These are phyloP conservation scores for Adelosebastes latens DNA, from an alignment of 2,797 vertebrate species.

Conservation along the genomic window DNA sequence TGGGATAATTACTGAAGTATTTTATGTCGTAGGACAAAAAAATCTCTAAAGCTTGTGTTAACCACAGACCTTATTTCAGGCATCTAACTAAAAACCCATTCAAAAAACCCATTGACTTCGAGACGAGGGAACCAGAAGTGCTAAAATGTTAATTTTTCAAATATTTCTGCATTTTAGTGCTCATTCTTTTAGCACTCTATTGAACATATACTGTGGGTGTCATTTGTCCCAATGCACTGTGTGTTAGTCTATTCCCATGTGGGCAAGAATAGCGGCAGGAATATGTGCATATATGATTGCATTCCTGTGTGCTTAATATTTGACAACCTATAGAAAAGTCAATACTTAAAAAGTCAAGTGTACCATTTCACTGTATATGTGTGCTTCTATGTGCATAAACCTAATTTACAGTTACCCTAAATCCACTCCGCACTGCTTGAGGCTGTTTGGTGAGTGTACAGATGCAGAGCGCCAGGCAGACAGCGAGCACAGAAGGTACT, in stretches of 20 bases:
- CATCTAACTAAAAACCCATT: too few relatives aligned
- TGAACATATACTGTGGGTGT: not conserved
- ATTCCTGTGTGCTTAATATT: conserved; percentile 27
- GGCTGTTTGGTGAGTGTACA: conserved; percentile 57
- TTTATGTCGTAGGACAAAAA: too few relatives aligned
- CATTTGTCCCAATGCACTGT: not conserved
- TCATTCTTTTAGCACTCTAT: too few relatives aligned
- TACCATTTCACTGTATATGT: conserved; percentile 5
- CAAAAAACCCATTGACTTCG: too few relatives aligned
- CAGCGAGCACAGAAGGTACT: conserved; percentile 52
- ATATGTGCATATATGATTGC: conserved; percentile 36
- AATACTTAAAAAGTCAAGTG: not conserved
- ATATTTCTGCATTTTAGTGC: too few relatives aligned
- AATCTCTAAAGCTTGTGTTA: too few relatives aligned
- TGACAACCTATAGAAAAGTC: conserved; percentile 22
- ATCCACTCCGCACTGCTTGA: conserved; percentile 37
- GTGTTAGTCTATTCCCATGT: conserved; percentile 7
- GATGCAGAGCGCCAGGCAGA: conserved; percentile 55
- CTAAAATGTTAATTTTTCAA: too few relatives aligned
- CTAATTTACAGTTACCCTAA: conserved; percentile 34
- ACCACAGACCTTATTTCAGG: too few relatives aligned
- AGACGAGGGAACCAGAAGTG: too few relatives aligned
- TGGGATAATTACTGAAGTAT: too few relatives aligned
- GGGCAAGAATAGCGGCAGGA: not conserved
- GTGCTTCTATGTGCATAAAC: conserved; percentile 21